Conservation (phyloP, 2,888 invertebrate genomes). For the Limnephilus marmoratus region DNA sequence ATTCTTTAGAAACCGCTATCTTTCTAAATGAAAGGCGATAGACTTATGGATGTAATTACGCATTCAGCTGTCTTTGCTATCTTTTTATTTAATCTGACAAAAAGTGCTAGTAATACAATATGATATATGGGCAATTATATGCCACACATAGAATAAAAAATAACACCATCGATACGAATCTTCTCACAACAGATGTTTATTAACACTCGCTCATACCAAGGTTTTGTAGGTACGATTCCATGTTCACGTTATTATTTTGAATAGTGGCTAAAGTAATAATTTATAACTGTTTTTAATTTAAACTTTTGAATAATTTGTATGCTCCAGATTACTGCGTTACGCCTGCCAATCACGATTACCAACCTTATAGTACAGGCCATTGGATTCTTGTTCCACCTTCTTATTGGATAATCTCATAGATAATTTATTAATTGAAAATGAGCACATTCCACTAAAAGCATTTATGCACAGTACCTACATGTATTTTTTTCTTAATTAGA, state of each 20-base stretch:
- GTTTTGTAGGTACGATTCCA: not conserved
- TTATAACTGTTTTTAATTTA: not conserved
- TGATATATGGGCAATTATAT: not conserved
- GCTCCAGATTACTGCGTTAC: not conserved
- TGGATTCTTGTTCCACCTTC: not conserved
- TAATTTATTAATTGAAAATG: not conserved
- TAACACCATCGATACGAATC: not conserved
- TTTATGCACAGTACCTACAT: not conserved
- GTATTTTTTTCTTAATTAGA: no score
- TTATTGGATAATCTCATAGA: not conserved
- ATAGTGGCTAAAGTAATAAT: not conserved
- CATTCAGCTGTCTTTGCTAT: slow-evolving; percentile 26
- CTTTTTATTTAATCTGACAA: slow-evolving; percentile 12
- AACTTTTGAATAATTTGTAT: not conserved
- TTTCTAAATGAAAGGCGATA: not conserved
- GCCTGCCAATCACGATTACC: not conserved
- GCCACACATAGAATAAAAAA: not conserved
- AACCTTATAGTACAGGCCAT: not conserved
- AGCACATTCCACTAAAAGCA: not conserved
- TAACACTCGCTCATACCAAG: not conserved
- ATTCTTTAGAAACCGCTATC: slow-evolving; percentile 21
- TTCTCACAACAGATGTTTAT: not conserved
- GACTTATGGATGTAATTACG: slow-evolving; percentile 20
- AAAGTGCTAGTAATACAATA: not conserved
- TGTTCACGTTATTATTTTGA: not conserved